A percentile compares a stretch with the other conserved stretches of the same genome.
phyloP scores from a whole-genome alignment of 2,113 vertebrate genomes.

The Merops nubicus region DNA sequence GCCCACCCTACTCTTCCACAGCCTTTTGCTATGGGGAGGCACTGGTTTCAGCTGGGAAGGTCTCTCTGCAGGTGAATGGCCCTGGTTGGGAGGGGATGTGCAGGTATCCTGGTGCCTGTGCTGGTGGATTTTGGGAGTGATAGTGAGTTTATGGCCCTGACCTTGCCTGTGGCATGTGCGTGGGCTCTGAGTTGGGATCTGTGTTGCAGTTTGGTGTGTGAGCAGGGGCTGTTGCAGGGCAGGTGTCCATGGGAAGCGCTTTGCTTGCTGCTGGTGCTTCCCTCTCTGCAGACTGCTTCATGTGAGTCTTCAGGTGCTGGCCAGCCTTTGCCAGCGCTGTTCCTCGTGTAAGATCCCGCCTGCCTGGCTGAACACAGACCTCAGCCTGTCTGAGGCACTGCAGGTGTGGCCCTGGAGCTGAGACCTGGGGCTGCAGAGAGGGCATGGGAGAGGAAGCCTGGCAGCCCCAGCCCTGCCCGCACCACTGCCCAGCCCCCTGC shows the following conservation, averaged over 20 bases:
- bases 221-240: background rate
- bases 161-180: accelerated
- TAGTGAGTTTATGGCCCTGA: background rate
- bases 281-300: background rate
- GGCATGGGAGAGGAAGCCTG: background rate
- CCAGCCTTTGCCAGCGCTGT: background rate
- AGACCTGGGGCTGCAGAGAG: background rate
- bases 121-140: background rate
- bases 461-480: background rate
- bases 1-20: background rate
- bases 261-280: background rate
- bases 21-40: accelerated
- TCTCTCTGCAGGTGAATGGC: background rate
- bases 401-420: background rate
- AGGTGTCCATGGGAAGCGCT: background rate
- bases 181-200: background rate
- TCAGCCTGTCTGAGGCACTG: background rate
- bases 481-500: background rate
- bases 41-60: background rate
- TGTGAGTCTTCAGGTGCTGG: background rate
- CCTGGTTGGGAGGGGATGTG: background rate
- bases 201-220: accelerated
- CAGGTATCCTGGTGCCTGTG: background rate
- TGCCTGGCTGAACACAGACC: background rate
- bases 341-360: background rate